Conservation (phyloP, 2,888 invertebrate genomes). For the Dynastes hyllus region DNA sequence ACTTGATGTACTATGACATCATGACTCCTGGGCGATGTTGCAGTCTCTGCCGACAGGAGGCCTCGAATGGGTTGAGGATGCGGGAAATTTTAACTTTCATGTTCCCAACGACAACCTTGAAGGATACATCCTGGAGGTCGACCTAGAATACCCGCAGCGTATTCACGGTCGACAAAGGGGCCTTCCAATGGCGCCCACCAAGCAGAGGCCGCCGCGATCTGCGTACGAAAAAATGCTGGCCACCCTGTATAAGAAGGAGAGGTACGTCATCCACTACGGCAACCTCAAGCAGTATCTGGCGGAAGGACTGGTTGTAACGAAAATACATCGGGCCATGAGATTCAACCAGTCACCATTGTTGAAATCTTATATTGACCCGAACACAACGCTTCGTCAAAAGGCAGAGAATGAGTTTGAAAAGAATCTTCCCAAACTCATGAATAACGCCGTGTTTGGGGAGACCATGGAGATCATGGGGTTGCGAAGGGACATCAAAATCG, state of each 20-base stretch:
- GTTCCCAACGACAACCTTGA: no score
- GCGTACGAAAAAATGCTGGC: neutral
- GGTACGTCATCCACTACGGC: neutral
- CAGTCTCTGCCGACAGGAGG: no score
- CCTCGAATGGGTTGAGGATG: no score
- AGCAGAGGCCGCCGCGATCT: neutral
- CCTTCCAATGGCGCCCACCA: neutral
- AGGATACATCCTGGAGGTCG: no score
- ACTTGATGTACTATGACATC: no score
- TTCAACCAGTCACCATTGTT: neutral
- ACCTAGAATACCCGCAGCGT: no score
- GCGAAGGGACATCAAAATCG: neutral
- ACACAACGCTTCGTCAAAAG: neutral
- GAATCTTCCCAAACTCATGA: neutral
- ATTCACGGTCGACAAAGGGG: neutral
- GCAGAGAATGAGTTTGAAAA: conserved; percentile 1
- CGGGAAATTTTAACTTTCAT: no score
- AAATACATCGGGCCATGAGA: neutral
- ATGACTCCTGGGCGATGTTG: no score
- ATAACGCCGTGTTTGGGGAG: neutral
- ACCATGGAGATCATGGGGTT: neutral
- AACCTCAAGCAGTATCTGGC: neutral
- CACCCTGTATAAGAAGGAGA: neutral
- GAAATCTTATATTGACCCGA: neutral
- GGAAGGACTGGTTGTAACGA: neutral